phyloP scores from a whole-genome alignment of 2,797 vertebrate genomes.

The Todus mexicanus region DNA sequence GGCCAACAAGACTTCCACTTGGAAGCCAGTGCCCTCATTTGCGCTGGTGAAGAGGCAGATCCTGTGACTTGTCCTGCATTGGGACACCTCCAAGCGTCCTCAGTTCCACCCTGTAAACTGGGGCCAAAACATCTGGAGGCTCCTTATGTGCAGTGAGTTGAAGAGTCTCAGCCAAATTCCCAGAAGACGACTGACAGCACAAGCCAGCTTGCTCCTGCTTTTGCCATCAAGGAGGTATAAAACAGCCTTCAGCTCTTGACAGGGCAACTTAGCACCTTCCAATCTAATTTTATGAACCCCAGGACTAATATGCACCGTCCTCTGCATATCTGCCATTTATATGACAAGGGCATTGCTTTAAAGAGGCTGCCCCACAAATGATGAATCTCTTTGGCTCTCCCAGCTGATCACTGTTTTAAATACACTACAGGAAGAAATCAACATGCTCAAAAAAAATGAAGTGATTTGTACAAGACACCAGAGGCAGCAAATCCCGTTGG shows the following conservation, averaged over 20 bases:
- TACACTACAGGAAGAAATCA: neutral
- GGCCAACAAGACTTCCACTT: neutral
- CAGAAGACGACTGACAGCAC: neutral
- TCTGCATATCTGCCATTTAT: neutral
- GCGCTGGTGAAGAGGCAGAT: neutral
- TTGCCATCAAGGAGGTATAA: neutral
- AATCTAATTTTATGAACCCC: neutral
- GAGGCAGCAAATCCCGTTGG: neutral
- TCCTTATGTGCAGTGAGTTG: fast-evolving
- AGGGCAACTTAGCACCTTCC: neutral
- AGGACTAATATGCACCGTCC: neutral
- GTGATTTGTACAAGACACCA: neutral
- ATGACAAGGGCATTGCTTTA: neutral
- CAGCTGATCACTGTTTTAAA: neutral
- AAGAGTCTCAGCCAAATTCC: neutral
- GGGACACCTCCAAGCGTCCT: neutral
- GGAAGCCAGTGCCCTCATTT: neutral
- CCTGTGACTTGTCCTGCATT: neutral
- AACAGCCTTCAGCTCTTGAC: neutral
- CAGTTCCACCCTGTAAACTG: neutral
- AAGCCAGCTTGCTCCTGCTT: neutral
- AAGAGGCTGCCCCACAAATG: neutral
- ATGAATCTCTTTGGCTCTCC: neutral
- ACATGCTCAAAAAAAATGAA: neutral
- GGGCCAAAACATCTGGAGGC: neutral